These are phyloP conservation scores for Mesoligia furuncula DNA, from an alignment of 2,888 invertebrate genomes.

Conservation along the genomic window DNA sequence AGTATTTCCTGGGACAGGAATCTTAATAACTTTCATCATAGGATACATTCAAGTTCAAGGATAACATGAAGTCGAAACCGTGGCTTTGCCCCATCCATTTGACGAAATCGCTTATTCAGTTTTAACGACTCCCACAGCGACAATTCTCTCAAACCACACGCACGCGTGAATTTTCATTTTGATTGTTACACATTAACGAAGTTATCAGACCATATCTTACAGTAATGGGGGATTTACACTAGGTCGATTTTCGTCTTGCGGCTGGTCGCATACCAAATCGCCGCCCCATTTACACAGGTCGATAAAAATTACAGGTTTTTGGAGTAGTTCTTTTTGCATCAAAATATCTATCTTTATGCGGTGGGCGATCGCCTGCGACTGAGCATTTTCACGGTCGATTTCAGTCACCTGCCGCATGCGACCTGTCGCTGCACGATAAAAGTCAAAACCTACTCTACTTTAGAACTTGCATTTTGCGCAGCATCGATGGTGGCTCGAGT, in stretches of 20 bases:
- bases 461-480: no score
- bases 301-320: no score
- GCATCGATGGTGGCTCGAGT: no score
- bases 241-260: background rate
- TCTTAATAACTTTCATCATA: background rate
- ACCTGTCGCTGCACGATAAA: no score
- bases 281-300: background rate
- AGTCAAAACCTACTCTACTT: no score
- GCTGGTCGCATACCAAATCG: background rate
- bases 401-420: no score
- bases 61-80: background rate
- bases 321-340: background rate
- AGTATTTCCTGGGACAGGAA: background rate
- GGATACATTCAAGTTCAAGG: background rate
- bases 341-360: background rate
- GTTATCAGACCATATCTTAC: slow-evolving; percentile 26
- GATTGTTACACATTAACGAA: slow-evolving; percentile 31
- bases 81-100: slow-evolving; percentile 18
- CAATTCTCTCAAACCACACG: slow-evolving; percentile 11
- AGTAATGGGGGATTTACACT: background rate
- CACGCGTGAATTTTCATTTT: slow-evolving; percentile 16
- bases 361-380: background rate
- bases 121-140: slow-evolving; percentile 15
- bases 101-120: slow-evolving; percentile 16
- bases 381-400: background rate